Percentiles rank a stretch among this genome's conserved stretches.
phyloP scores from a whole-genome alignment of 2,888 invertebrate species.

The Drosophila meridiana region DNA sequence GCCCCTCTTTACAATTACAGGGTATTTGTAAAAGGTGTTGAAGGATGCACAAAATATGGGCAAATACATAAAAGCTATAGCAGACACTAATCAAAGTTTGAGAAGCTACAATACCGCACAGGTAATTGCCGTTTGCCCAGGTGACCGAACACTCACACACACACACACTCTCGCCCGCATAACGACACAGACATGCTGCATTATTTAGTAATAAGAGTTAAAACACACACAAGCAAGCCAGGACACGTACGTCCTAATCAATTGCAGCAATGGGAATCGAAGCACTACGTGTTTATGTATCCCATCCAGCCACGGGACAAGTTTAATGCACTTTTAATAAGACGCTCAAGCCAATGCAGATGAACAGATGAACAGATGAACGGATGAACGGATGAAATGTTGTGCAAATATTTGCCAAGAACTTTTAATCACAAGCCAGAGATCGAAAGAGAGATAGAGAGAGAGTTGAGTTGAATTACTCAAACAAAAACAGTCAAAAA shows the following conservation, averaged over 20 bases:
- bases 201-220: constrained; percentile 70
- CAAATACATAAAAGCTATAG: constrained; percentile 31
- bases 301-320: constrained; percentile 34
- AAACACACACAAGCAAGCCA: constrained; percentile 35
- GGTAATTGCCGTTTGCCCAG: constrained; percentile 64
- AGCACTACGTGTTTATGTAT: constrained; percentile 44
- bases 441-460: too few species aligned
- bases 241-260: constrained; percentile 72
- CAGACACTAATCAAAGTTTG: constrained; percentile 65
- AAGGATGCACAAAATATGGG: constrained; percentile 67
- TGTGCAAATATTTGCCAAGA: constrained; percentile 64
- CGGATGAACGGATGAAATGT: constrained; percentile 25
- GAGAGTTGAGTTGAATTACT: constrained; percentile 2
- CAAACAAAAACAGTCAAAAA: constrained; percentile 30
- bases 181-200: constrained; percentile 56
- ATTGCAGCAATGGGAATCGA: constrained; percentile 69
- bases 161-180: constrained; percentile 3
- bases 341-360: constrained; percentile 26
- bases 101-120: constrained; percentile 35
- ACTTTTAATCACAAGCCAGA: constrained; percentile 37
- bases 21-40: constrained; percentile 62
- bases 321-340: constrained; percentile 84
- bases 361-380: not conserved
- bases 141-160: constrained; percentile 41
- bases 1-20: not conserved